Base-by-base conservation (phyloP, 2,113 vertebrate genomes). In the Azemiops feae region DNA sequence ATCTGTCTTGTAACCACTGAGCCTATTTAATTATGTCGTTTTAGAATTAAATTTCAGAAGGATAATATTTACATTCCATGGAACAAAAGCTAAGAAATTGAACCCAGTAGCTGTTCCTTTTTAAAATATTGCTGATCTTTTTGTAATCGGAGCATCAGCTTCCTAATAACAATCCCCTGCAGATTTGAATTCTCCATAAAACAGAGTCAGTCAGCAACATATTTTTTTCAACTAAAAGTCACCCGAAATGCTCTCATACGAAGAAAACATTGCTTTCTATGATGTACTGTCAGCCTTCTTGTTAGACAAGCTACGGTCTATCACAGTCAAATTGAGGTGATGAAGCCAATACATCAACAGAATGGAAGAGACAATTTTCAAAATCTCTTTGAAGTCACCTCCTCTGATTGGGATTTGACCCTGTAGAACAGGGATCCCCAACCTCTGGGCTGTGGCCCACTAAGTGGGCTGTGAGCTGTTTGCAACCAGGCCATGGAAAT, bases 11-110 rank as follows among this genome's bases (percentile, higher is more conserved):
- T 94, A 90, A 54, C 18, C 85, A 85, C 1, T 45, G 92, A 18
- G 89, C 47, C 0, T 92, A 60, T 92, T 92, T 95, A 96, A 96
- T 96, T 94, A 91, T 60, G 93, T 27, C 27, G 69, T 22, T 91
- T 92, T 16, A 94, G 12, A 45, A 94, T 92, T 94, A 88, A 25
- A 91, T 93, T 95, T 95, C 53, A 60, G 91, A 93, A 95, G 74
- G 1, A 10, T 74, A 88, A n/a, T 60, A 57, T 92, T 91, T 94
- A 91, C 94, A 95, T 94, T 14, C 16, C 74, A 3, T 91, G 86
- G 45, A 95, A 91, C 23, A 87, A 27, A 2, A 90, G 47, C 85
- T 94, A 90, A 88, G 47, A 93, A 95, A 93, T 2, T 52, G 95
- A 94, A 89, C 1, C 1, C 2, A 23, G 1, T 2, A 85, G 30